These are phyloP conservation scores for Platysteira castanea DNA, from an alignment of 2,113 vertebrate species.

Conservation along the genomic window DNA sequence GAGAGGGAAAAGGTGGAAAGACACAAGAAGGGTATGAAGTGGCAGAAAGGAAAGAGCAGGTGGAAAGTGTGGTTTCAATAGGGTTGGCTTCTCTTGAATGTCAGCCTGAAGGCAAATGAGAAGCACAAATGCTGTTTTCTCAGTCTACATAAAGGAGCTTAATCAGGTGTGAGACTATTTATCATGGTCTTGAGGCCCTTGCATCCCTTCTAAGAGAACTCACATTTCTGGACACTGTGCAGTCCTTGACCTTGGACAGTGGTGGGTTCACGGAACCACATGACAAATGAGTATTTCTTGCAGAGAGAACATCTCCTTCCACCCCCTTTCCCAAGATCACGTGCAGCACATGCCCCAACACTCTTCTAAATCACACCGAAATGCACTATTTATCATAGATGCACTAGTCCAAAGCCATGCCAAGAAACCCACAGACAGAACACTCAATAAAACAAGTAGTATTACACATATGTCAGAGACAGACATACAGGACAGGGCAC, in stretches of 20 bases:
- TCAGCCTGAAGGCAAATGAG: not conserved
- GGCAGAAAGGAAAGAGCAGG: not conserved
- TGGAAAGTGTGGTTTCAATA: not conserved
- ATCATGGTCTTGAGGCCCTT: conserved; percentile 54
- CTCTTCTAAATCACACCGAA: conserved; percentile 24
- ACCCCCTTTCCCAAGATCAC: conserved; percentile 1
- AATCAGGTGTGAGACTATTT: conserved; percentile 64
- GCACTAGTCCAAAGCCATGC: not conserved
- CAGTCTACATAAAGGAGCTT: conserved; percentile 13
- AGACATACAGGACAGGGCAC: not conserved
- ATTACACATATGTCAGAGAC: not conserved
- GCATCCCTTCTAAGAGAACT: conserved; percentile 38
- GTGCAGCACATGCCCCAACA: not conserved
- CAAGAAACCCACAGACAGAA: not conserved
- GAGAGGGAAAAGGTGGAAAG: not conserved
- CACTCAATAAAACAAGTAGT: not conserved
- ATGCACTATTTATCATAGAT: not conserved
- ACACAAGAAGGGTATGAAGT: not conserved
- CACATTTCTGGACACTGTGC: conserved; percentile 56
- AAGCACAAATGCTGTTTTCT: conserved; percentile 27
- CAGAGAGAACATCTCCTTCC: conserved; percentile 42
- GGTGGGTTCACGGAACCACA: conserved; percentile 42
- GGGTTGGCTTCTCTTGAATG: not conserved
- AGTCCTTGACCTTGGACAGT: conserved; percentile 71
- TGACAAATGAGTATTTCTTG: conserved; percentile 69